Conservation (phyloP, 2,888 invertebrate genomes). For the Polietes domitor region DNA sequence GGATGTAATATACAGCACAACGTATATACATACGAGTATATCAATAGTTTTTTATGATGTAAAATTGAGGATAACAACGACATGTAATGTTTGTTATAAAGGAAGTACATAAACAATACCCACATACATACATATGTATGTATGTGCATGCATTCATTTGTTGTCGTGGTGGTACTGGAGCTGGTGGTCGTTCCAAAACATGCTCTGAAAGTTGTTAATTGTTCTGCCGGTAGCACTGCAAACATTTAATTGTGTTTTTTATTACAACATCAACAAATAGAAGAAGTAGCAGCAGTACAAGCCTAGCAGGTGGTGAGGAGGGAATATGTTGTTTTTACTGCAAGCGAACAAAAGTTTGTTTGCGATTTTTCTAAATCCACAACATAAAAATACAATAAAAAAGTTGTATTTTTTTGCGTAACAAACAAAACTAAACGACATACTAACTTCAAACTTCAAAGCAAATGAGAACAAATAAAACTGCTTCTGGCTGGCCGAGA, state of each 20-base stretch:
- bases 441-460: constrained; percentile 15
- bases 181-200: background rate
- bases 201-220: constrained; percentile 37
- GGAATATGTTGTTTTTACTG: background rate
- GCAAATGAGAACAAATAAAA: background rate
- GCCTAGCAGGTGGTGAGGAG: background rate
- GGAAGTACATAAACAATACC: background rate
- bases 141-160: background rate
- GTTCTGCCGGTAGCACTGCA: constrained; percentile 29
- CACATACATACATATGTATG: background rate
- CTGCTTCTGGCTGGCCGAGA: too few species aligned
- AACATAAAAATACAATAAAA: background rate
- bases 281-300: background rate
- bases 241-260: constrained; percentile 34
- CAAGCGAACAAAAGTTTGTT: background rate
- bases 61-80: background rate
- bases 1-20: constrained; percentile 19
- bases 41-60: background rate
- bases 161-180: background rate
- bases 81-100: background rate
- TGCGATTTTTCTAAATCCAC: background rate
- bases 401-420: background rate
- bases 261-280: background rate
- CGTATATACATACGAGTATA: background rate
- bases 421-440: constrained; percentile 5